Base-by-base conservation (phyloP, 2,113 vertebrate genomes). In the Prochilodus magdalenae region DNA sequence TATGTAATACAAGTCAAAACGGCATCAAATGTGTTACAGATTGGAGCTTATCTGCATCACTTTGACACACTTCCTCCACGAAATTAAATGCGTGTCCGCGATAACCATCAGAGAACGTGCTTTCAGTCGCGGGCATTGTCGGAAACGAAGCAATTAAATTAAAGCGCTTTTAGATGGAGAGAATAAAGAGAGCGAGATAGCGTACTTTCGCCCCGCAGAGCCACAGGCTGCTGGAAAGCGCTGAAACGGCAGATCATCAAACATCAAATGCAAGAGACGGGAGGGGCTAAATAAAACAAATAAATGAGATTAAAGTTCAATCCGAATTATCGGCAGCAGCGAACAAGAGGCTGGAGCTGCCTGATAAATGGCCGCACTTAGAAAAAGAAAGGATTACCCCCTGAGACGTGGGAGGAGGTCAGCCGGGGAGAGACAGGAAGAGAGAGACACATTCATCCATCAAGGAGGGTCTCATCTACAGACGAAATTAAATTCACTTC, bases 231-330 rank as follows among this genome's bases (percentile, higher is more conserved):
- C 49, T 33, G 51, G n/a, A 60, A 70, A 57, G 24, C 15, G 6
- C 65, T 33, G 15, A 7, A 22, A 4, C 16, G 3, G 20, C 16
- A 14, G 59, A 27, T 29, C 24, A 30, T 13, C 26, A 36, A 67
- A 67, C 29, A 67, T 15, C 24, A 24, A 13, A n/a, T 22, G 65
- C 33, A 27, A 22, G 65, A 15, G 18, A 77, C 30, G 6, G 15
- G 26, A 51, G 36, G n/a, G 8, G 4, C 69, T 2, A 79, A 79
- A 81, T 51, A 2, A 79, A 59, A 80, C 60, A 63, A 88, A 71
- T 67, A 80, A 77, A 77, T 47, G 60, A 44, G 70, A 81, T 87
- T 86, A 84, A 66, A 86, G 49, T 67, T n/a, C 80, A 82, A 87
- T 88, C 69, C 27, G 63, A 88, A 75, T 82, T 85, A 76, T 47